Conservation (phyloP, 1,140 invertebrate genomes). For the Ruditapes philippinarum region DNA sequence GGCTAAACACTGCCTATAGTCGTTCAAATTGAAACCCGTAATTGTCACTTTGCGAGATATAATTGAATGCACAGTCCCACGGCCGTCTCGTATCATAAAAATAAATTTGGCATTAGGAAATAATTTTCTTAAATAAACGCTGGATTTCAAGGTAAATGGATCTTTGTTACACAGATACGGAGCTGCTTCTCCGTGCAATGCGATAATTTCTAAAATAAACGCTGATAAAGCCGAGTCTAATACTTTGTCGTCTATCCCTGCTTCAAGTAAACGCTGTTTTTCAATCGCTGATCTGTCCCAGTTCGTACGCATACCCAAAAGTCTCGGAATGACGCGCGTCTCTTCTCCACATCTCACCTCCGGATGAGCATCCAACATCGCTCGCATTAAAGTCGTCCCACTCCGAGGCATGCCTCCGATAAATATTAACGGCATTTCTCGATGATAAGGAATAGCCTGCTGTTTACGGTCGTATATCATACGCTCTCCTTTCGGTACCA, state of each 20-base stretch:
- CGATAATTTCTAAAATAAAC: conserved; percentile 95
- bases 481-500: conserved; percentile 78
- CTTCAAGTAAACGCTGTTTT: conserved; percentile 93
- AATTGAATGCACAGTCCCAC: conserved; percentile 99
- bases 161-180: conserved; percentile 98
- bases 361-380: conserved; percentile 99
- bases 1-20: conserved; percentile 96
- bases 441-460: conserved; percentile 87
- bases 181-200: conserved; percentile 95
- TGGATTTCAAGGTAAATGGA: conserved; percentile 97
- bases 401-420: conserved; percentile 98
- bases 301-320: conserved; percentile 83
- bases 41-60: conserved; percentile 99
- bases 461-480: conserved; percentile 78
- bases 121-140: conserved; percentile 92
- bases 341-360: conserved; percentile 99
- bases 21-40: conserved; percentile 98
- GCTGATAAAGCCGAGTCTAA: conserved; percentile 98
- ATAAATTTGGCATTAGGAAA: conserved; percentile 96
- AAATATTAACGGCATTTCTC: conserved; percentile 97
- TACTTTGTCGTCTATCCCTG: conserved; percentile 96
- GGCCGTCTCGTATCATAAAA: conserved; percentile 99
- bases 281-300: conserved; percentile 83
- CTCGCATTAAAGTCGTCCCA: conserved; percentile 98
- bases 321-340: conserved; percentile 96